phyloP scores from a whole-genome alignment of 2,113 vertebrate species.

The Calidris pugnax region DNA sequence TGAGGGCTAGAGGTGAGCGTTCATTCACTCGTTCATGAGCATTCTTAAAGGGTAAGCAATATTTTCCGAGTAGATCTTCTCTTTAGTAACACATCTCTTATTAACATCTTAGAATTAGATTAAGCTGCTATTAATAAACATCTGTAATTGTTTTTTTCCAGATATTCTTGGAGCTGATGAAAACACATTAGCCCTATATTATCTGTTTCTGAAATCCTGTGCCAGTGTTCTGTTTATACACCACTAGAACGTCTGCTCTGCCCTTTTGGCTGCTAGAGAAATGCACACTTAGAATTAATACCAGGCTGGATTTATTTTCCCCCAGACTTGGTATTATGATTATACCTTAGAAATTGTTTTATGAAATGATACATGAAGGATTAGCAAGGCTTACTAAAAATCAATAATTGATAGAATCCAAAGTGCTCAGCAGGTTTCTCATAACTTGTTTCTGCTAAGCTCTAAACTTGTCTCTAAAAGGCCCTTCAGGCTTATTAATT shows the following conservation, averaged over 20 bases:
- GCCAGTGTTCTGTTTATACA: neutral
- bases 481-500: neutral
- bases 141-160: neutral
- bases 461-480: neutral
- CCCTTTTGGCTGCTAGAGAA: neutral
- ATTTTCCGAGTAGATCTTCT: neutral
- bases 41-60: neutral
- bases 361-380: neutral
- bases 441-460: neutral
- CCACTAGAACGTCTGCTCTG: neutral
- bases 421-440: neutral
- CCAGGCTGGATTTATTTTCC: neutral
- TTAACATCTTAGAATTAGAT: neutral
- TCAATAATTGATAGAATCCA: neutral
- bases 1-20: neutral
- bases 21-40: neutral
- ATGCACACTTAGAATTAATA: neutral
- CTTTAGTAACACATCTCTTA: neutral
- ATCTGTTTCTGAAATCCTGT: neutral
- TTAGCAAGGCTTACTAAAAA: neutral
- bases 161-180: neutral
- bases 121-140: neutral
- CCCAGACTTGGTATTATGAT: neutral
- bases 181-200: neutral
- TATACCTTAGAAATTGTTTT: neutral